phyloP scores from a whole-genome alignment of 2,113 vertebrate species.

The Gopherus flavomarginatus region DNA sequence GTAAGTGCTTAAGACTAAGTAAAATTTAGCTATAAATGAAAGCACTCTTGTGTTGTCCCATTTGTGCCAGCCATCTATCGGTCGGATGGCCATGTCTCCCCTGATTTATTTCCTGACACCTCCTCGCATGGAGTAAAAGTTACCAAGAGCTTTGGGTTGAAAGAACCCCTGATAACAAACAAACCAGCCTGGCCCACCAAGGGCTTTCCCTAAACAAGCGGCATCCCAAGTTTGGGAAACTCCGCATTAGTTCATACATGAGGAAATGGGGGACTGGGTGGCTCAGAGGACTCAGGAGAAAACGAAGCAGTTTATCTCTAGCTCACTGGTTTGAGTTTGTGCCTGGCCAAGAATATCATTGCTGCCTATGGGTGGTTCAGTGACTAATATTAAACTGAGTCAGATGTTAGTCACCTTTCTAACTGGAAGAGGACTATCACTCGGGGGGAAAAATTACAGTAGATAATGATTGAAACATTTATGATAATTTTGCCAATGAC shows the following conservation, averaged over 20 bases:
- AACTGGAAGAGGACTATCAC: not conserved
- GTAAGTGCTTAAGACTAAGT: no score
- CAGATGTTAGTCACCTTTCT: not conserved
- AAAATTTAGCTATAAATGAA: no score
- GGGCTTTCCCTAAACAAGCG: no score
- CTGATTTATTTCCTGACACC: no score
- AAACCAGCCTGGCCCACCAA: no score
- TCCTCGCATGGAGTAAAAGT: no score
- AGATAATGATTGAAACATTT: not conserved
- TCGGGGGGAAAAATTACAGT: not conserved
- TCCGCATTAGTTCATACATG: not conserved
- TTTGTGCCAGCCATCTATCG: no score
- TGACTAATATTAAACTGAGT: not conserved
- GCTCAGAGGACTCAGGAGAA: not conserved
- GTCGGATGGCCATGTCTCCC: no score
- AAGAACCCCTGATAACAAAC: no score
- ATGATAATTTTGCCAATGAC: not conserved
- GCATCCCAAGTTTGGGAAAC: no score
- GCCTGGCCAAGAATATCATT: not conserved
- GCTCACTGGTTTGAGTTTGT: not conserved
- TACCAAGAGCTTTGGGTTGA: no score
- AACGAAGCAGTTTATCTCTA: not conserved
- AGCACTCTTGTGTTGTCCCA: no score
- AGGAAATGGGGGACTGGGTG: not conserved
- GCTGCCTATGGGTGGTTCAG: rapidly evolving